Evolutionary conservation across 2,113 vertebrate genomes (phyloP).

Genomic region (Stomatorhinus ivindoensis): DNA sequence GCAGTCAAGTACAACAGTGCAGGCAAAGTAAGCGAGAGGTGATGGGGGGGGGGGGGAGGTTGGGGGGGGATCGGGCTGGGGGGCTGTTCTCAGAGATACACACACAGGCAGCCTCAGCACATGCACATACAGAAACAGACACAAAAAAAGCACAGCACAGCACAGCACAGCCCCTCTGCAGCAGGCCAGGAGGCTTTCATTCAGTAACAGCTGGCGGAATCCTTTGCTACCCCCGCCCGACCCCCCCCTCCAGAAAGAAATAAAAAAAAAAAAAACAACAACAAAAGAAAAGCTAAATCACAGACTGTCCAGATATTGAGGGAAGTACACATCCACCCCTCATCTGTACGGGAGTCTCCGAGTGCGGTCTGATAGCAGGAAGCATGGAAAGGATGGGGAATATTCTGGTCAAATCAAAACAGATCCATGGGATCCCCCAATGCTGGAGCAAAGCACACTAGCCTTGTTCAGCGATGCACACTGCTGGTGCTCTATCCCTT

Average conservation of each 20-base stretch:
- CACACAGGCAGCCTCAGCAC: slow-evolving; percentile 8
- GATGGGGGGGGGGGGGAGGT: slow-evolving; percentile 10
- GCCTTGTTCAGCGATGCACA: slow-evolving; percentile 39
- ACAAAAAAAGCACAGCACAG: background rate
- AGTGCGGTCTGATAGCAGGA: background rate
- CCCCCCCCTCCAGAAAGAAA: background rate
- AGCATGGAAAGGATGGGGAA: background rate
- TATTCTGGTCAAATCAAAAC: background rate
- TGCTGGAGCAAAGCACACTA: slow-evolving; percentile 14
- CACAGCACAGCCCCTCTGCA: background rate
- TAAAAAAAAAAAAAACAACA: background rate
- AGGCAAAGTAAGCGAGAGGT: slow-evolving; percentile 32
- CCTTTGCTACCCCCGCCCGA: background rate
- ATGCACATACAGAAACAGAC: background rate
- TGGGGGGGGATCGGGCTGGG: slow-evolving; percentile 17
- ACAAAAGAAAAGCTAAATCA: background rate
- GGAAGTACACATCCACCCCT: background rate
- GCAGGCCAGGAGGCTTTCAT: slow-evolving; percentile 18
- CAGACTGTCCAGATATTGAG: slow-evolving; percentile 5
- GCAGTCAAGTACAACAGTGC: slow-evolving; percentile 58
- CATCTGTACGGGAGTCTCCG: background rate
- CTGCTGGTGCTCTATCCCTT: slow-evolving; percentile 68
- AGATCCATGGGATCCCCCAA: background rate
- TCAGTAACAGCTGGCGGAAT: slow-evolving; percentile 9
- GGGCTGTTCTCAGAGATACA: slow-evolving; percentile 20